These are phyloP conservation scores for Harpagifer antarcticus DNA, from an alignment of 2,797 vertebrate species.

Conservation along the genomic window DNA sequence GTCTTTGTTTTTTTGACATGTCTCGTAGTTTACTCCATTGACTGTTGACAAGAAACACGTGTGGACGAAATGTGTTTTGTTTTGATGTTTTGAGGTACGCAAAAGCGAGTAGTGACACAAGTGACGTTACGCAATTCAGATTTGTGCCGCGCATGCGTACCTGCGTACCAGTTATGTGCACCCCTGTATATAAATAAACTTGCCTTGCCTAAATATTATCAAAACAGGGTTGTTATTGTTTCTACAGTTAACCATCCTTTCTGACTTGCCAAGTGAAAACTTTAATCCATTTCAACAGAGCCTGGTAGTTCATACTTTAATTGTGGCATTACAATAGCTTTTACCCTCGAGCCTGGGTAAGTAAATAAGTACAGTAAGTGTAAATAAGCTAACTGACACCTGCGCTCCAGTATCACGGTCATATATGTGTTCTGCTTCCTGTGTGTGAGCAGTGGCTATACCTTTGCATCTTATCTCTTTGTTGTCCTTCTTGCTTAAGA, in stretches of 20 bases:
- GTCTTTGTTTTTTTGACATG: no score
- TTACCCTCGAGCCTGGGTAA: neutral
- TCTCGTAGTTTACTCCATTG: no score
- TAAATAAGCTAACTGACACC: constrained; percentile 18
- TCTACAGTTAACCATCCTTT: neutral
- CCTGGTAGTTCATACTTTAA: constrained; percentile 20
- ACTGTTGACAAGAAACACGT: no score
- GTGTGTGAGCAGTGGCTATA: constrained; percentile 9
- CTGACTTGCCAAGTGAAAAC: constrained; percentile 12
- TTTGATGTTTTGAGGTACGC: no score
- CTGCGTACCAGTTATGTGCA: no score
- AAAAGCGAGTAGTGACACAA: no score
- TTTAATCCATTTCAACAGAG: constrained; percentile 31
- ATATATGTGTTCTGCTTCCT: constrained; percentile 12
- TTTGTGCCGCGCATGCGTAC: no score
- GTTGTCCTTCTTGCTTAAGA: constrained; percentile 48
- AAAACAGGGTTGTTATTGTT: neutral
- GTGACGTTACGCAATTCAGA: no score
- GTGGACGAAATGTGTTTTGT: no score
- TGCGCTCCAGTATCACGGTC: neutral
- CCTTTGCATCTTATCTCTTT: constrained; percentile 44
- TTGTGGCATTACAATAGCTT: constrained; percentile 27
- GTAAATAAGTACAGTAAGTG: constrained; percentile 10
- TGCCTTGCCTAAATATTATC: no score
- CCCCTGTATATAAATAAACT: no score